These are phyloP conservation scores for Prosapia bicincta DNA, from an alignment of 2,888 invertebrate species.

Conservation along the genomic window DNA sequence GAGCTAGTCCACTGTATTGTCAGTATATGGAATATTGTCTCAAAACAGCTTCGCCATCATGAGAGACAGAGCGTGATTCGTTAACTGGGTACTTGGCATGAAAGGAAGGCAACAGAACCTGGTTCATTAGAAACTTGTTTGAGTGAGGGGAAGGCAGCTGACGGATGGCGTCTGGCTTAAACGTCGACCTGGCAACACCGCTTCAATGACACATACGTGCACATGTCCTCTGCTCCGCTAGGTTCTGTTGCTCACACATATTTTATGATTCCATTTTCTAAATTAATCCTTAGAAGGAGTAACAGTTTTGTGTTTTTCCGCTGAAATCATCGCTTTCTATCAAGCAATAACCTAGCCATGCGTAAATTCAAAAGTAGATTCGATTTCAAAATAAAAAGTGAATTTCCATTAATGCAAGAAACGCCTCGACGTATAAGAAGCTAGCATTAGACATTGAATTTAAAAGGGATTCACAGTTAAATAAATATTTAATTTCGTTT, in stretches of 20 bases:
- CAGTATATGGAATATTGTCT: neutral
- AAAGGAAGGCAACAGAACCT: neutral
- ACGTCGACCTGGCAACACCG: neutral
- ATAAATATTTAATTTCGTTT: no score
- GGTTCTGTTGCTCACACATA: neutral
- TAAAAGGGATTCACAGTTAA: no score
- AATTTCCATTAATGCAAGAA: no score
- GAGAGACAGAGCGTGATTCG: neutral
- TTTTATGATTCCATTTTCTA: neutral
- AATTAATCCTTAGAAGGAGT: no score
- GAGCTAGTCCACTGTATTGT: neutral
- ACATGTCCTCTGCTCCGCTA: neutral
- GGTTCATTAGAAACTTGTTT: slow-evolving; percentile 2
- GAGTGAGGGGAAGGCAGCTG: slow-evolving; percentile 2
- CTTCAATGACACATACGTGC: neutral
- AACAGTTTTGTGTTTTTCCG: no score
- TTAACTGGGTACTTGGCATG: neutral
- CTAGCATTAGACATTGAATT: no score
- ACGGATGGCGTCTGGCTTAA: neutral
- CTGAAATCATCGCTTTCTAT: no score
- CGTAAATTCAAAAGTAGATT: no score
- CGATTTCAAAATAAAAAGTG: no score
- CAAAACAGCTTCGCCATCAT: neutral
- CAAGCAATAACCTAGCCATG: no score
- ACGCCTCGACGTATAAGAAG: no score